Evolutionary conservation across 2,888 invertebrate genomes (phyloP), one percentile per base, ranked within the genome.

Genomic region (Melieria picta): DNA sequence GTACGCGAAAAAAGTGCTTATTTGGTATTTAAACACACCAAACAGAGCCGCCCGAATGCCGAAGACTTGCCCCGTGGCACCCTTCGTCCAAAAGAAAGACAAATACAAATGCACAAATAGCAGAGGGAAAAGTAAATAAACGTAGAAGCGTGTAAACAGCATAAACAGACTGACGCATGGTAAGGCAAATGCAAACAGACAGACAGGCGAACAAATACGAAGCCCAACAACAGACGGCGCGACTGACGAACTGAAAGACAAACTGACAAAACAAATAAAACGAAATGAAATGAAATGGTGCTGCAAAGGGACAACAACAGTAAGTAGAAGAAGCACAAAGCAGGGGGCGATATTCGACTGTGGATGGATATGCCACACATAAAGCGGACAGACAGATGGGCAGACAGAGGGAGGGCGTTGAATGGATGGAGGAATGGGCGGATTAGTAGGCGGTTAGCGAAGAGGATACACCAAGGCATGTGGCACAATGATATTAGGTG

Each of bases 1-100:
- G 13, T 5, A 7, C 11, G 52, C 52, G 52, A 52, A 30, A 30
- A 52, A 52, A 52, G 52, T 52, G 52, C 52, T 52, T 52, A 52
- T 52, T 52, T 52, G 52, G 52, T 52, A 52, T 52, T 52, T 52
- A 52, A 52, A 52, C 52, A 52, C 11, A 13, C 52, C n/a, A 52
- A 52, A 52, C n/a, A 52, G 13, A 11, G 52, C 52, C 13, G 52
- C n/a, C 52, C 52, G 52, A 52, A 52, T 5, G 52, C n/a, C 52
- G 13, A 52, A 52, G 11, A 52, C 0, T n/a, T n/a, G 30, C 30
- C 30, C 30, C 30, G 30, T 30, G 30, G 30, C 30, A 30, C 30
- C 30, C 30, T 30, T 30, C 30, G 30, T 2, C 30, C 30, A 30
- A 30, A 16, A 30, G 30, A 30, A 30, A 2, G 30, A 30, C 30